Evolutionary conservation across 2,888 invertebrate species (phyloP), one percentile per base, ranked within the genome.

Genomic region (Ecliptopera silaceata): DNA sequence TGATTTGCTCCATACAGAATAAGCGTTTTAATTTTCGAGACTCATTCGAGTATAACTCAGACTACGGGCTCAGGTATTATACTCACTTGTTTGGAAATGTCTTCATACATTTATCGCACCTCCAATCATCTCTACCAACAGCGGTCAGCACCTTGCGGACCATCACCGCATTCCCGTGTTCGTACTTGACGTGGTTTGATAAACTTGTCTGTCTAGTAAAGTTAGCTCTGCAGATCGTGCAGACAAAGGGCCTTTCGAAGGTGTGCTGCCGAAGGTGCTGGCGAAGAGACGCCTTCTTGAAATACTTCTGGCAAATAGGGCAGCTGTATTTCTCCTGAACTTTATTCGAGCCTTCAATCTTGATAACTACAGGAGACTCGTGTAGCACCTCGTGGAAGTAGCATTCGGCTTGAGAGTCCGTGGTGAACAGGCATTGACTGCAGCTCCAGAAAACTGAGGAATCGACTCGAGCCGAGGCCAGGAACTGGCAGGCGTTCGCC

Each of bases 351-450:
- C 77, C 74, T 12, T 65, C 49, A 58, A 75, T 77, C 1, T 71
- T 59, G 5, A 80, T 59, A 15, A 70, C 76, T 1, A 80, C 66
- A 0, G 92, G 88, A 8, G 92, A 89, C 0, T 86, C 84, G 73
- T 96, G 96, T 0, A 96, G 84, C 0, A 94, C 92, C 63, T 94
- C 93, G 80, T 96, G 96, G 74, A 94, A 96, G 54, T 95, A 86
- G 51, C 95, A 92, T 74, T 96, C 96, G 0, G 96, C 93, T 61
- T 94, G 92, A 0, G 94, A 94, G 48, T 93, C 90, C 0, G 94
- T 93, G 4, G 90, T 88, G 77, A 92, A 95, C 6, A 90, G 84
- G 67, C 95, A 95, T 44, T 91, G 91, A 60, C 89, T 88, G 78
- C 95, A 95, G 68, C 82, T 91, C 92, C 92, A 93, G 47, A 86